Evolutionary conservation across 1,140 invertebrate genomes (phyloP).

Genomic region (Myzus persicae): DNA sequence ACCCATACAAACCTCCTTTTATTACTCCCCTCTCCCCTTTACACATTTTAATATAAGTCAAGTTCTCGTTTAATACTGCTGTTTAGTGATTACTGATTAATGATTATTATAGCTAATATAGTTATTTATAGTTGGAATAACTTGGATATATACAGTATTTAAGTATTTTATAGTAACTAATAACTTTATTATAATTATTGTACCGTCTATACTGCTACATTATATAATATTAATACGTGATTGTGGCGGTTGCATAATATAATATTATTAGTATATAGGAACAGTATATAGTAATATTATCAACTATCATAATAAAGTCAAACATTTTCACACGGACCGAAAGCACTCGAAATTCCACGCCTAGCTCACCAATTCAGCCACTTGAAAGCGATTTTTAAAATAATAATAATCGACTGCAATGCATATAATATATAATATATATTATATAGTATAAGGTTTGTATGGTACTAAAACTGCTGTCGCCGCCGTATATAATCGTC

Average conservation of each 20-base stretch:
- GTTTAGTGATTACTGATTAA: slow-evolving; percentile 1
- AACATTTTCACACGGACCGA: slow-evolving; percentile 17
- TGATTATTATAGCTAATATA: neutral
- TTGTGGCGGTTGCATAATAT: neutral
- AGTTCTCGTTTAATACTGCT: neutral
- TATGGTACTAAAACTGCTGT: neutral
- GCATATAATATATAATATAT: neutral
- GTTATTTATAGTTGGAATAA: neutral
- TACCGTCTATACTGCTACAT: neutral
- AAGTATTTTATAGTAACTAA: neutral
- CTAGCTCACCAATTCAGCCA: neutral
- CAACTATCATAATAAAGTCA: neutral
- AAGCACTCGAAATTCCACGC: slow-evolving; percentile 28
- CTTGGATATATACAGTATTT: no score
- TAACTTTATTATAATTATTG: neutral
- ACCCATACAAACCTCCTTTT: no score
- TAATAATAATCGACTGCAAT: neutral
- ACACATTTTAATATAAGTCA: neutral
- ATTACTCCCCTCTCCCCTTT: neutral
- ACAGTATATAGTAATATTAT: slow-evolving; percentile 10
- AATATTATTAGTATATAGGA: neutral
- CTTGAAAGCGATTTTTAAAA: slow-evolving; percentile 20
- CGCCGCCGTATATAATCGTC: neutral
- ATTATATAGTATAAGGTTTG: neutral
- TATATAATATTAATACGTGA: neutral